Conservation (phyloP, 2,797 vertebrate species). For the Prionace glauca region DNA sequence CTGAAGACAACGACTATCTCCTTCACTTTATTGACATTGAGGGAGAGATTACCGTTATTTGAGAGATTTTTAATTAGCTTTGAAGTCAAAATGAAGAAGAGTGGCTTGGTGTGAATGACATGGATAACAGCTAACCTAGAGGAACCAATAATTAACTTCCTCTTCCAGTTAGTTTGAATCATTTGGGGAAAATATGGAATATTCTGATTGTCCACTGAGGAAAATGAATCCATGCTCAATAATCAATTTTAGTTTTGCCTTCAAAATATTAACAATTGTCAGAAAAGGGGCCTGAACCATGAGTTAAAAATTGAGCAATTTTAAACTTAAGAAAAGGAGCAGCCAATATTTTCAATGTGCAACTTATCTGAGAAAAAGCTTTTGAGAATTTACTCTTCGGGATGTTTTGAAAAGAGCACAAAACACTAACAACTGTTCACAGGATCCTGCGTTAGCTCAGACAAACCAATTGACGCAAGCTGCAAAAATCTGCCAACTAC, state of each 20-base stretch:
- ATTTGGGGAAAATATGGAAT: not conserved
- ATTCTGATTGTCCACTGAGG: not conserved
- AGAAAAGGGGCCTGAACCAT: not conserved
- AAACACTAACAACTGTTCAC: not conserved
- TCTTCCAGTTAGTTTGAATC: not conserved
- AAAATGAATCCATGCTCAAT: not conserved
- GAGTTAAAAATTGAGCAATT: not conserved
- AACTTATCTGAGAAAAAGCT: not conserved
- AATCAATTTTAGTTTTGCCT: not conserved
- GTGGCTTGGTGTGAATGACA: not conserved
- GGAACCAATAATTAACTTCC: not conserved
- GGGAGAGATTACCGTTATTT: not conserved
- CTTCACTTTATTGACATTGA: too few species aligned
- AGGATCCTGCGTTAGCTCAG: not conserved
- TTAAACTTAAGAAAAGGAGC: not conserved
- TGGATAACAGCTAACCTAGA: not conserved
- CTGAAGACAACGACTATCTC: too few species aligned
- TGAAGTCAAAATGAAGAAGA: not conserved
- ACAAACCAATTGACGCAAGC: not conserved
- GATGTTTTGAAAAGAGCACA: not conserved
- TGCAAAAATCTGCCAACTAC: not conserved
- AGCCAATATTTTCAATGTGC: not conserved
- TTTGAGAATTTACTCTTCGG: not conserved
- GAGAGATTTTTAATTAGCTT: not conserved
- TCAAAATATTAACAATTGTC: not conserved